Percentiles rank a stretch among this genome's conserved stretches.
Evolutionary conservation across 2,888 invertebrate genomes (phyloP).

Genomic region (Gerris lacustris): DNA sequence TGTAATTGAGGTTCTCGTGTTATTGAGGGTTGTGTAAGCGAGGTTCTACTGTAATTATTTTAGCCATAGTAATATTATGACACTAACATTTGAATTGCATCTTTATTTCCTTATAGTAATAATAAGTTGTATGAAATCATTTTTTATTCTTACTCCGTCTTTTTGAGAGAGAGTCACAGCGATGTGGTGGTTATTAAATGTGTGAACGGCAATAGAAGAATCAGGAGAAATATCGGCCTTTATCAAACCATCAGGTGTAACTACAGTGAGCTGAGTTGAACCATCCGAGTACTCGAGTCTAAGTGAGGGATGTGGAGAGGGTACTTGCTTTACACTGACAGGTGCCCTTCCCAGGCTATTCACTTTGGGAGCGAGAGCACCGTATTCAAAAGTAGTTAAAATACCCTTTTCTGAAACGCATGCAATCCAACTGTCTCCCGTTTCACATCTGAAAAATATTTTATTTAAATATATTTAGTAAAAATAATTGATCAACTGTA

Average conservation of each 20-base stretch:
- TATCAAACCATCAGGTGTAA: constrained; percentile 4
- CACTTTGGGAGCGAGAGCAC: neutral
- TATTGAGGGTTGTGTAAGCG: too few relatives aligned
- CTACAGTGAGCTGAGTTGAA: neutral
- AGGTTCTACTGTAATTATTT: too few relatives aligned
- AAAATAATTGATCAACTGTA: neutral
- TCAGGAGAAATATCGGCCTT: constrained; percentile 2
- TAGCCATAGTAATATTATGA: too few relatives aligned
- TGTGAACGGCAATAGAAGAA: constrained; percentile 3
- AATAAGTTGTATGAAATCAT: too few relatives aligned
- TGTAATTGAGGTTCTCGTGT: too few relatives aligned
- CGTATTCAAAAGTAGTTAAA: neutral
- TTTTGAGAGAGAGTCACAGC: neutral
- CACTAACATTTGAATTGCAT: too few relatives aligned
- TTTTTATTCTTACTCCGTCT: constrained; percentile 11
- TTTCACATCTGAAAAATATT: constrained; percentile 8
- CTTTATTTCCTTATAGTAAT: too few relatives aligned
- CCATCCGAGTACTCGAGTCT: neutral
- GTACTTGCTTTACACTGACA: neutral
- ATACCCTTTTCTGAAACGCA: constrained; percentile 6
- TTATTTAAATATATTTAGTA: neutral
- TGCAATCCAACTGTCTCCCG: constrained; percentile 11
- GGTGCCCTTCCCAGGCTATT: neutral
- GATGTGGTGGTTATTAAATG: constrained; percentile 6
- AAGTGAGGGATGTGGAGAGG: constrained; percentile 14